Evolutionary conservation across 2,113 vertebrate genomes (phyloP).

Genomic region (Gambusia holbrooki): DNA sequence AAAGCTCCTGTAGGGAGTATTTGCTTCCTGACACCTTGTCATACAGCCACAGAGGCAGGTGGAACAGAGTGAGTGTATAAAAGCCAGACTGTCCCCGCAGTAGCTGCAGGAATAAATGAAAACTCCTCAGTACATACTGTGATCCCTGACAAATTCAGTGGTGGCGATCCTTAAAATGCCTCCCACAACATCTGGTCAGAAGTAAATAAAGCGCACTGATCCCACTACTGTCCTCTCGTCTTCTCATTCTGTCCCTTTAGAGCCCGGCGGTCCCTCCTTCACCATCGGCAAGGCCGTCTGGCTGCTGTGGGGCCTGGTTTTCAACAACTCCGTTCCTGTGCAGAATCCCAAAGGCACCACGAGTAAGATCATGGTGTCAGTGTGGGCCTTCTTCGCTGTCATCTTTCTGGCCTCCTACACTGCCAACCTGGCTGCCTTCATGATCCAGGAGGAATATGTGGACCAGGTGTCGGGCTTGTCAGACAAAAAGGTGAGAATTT

Average conservation of each 20-base stretch:
- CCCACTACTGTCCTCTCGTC: neutral
- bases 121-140: slow-evolving; percentile 15
- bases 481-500: slow-evolving; percentile 93
- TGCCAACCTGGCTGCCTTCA: slow-evolving; percentile 99
- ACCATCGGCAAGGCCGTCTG: slow-evolving; percentile 99
- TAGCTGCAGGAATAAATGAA: slow-evolving; percentile 20
- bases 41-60: slow-evolving; percentile 45
- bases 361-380: slow-evolving; percentile 99
- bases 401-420: slow-evolving; percentile 99
- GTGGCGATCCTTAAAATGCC: slow-evolving; percentile 37
- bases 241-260: slow-evolving; percentile 69
- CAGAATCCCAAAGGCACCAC: slow-evolving; percentile 99
- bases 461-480: slow-evolving; percentile 98
- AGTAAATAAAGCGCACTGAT: slow-evolving; percentile 39
- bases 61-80: slow-evolving; percentile 48
- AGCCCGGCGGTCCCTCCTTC: slow-evolving; percentile 97
- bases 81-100: slow-evolving; percentile 51
- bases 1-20: slow-evolving; percentile 45
- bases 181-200: neutral
- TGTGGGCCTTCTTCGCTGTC: slow-evolving; percentile 99
- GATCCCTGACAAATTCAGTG: slow-evolving; percentile 40
- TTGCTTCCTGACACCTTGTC: slow-evolving; percentile 57
- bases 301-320: slow-evolving; percentile 99
- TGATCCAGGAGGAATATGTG: slow-evolving; percentile 99
- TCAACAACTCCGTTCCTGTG: slow-evolving; percentile 99